Base-by-base conservation (phyloP, 2,113 vertebrate genomes). In the Argyrosomus japonicus region DNA sequence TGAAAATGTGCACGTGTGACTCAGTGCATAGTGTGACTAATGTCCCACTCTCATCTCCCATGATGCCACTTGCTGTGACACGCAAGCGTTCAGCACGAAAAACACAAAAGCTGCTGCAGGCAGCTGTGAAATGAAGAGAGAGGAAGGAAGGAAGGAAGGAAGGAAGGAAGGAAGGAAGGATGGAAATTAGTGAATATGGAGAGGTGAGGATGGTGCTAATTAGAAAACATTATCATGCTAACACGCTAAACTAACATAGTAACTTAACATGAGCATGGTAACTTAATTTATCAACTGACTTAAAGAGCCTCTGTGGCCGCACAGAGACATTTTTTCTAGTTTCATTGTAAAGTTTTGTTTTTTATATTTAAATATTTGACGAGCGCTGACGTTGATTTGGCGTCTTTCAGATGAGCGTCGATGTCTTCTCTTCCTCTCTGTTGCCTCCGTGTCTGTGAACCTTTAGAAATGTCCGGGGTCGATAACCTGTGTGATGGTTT, bases 401-500 rank as follows among this genome's bases (percentile, higher is more conserved):
- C 4, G 23, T 50, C 68, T 25, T 23, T 36, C 17, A 62, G 45
- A 23, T 56, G 13, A 79, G 84, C 40, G 51, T 64, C 67, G 25
- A 3, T 21, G 5, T 9, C 4, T 45, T 47, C 68, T 36, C 32
- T 77, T 62, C 72, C 72, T 68, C 69, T 3, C 18, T 21, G 60
- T 50, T 68, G 23, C 71, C 51, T 80, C 60, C n/a, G 4, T 7
- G 3, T 77, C 56, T 79, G 15, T 6, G 21, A 19, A 2, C 6
- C 62, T 47, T 68, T 5, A 6, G 1, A 51, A 68, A 67, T 3
- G 6, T 58, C 18, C 62, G 5, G 40, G 58, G 63, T 45, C 29
- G 65, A 27, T 40, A 29, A 70, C 62, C 63, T 60, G 63, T 7
- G 3, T 36, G 78, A 75, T 17, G 72, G 68, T 43, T 65, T 86